A percentile compares a stretch with the other conserved stretches of the same genome.
These are phyloP conservation scores for Bombylius major DNA, from an alignment of 2,888 invertebrate species.

Conservation along the genomic window DNA sequence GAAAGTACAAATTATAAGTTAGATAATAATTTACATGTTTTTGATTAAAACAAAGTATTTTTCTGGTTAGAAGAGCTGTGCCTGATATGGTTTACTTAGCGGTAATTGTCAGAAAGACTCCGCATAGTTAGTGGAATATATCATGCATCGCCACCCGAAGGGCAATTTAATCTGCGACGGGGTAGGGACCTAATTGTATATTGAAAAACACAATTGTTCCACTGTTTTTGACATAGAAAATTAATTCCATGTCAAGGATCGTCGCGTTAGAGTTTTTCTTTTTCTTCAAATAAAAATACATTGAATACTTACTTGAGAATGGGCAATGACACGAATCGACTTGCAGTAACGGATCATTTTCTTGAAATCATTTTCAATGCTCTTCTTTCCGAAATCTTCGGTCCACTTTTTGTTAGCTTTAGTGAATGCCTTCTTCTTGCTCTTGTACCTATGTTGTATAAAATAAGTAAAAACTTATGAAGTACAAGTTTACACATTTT, in stretches of 20 bases:
- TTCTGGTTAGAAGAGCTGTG: slow-evolving; percentile 19
- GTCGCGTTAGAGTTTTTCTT: slow-evolving; percentile 18
- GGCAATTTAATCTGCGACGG: slow-evolving; percentile 36
- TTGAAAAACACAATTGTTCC: slow-evolving; percentile 27
- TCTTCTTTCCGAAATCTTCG: slow-evolving; percentile 91
- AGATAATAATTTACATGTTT: too few species aligned
- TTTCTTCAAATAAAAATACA: neutral
- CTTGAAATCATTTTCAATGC: slow-evolving; percentile 91
- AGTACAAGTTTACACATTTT: too few species aligned
- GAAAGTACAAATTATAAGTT: neutral
- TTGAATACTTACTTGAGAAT: slow-evolving; percentile 75
- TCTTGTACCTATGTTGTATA: slow-evolving; percentile 72
- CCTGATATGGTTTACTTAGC: slow-evolving; percentile 37
- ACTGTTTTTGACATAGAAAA: slow-evolving; percentile 26
- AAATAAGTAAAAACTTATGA: too few species aligned
- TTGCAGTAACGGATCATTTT: slow-evolving; percentile 98
- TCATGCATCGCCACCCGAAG: slow-evolving; percentile 35
- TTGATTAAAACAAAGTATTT: neutral
- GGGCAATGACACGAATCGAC: slow-evolving; percentile 89
- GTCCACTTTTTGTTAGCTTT: slow-evolving; percentile 98
- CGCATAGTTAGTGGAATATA: slow-evolving; percentile 38
- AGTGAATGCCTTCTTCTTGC: slow-evolving; percentile 99
- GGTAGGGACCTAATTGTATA: slow-evolving; percentile 28
- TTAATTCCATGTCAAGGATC: slow-evolving; percentile 28
- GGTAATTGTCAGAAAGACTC: slow-evolving; percentile 34